Evolutionary conservation across 2,797 vertebrate species (phyloP).

Genomic region (Anguilla pacifica): DNA sequence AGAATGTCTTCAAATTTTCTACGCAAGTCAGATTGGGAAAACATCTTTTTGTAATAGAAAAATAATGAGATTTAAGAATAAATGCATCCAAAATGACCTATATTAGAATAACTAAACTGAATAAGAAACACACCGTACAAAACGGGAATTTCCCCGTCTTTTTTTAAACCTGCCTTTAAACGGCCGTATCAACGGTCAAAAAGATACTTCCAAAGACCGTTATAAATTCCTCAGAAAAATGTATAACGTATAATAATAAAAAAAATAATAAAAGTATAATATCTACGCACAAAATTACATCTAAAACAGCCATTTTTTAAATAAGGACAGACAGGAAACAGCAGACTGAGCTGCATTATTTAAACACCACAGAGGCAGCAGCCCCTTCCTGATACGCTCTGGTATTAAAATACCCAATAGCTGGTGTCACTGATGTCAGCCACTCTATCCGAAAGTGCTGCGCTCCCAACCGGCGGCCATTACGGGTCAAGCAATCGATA

Average conservation of each 20-base stretch:
- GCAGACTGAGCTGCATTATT: slow-evolving; percentile 39
- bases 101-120: slow-evolving; percentile 53
- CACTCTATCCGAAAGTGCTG: background rate
- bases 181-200: background rate
- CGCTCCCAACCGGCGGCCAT: background rate
- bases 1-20: background rate
- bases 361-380: background rate
- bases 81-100: slow-evolving; percentile 66
- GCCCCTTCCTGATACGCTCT: slow-evolving; percentile 40
- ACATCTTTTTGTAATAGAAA: slow-evolving; percentile 58
- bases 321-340: background rate
- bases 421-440: slow-evolving; percentile 62
- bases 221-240: background rate
- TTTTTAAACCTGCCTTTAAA: background rate
- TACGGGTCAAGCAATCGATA: slow-evolving; percentile 61
- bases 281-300: background rate
- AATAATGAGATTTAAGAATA: slow-evolving; percentile 60
- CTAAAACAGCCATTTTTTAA: background rate
- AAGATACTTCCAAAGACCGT: background rate
- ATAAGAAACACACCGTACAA: slow-evolving; percentile 47
- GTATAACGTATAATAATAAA: too few relatives aligned
- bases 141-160: slow-evolving; percentile 31
- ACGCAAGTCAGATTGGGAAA: background rate
- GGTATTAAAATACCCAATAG: slow-evolving; percentile 54
- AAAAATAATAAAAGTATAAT: background rate